Evolutionary conservation across 2,113 vertebrate species (phyloP).

Genomic region (Gasterosteus aculeatus): DNA sequence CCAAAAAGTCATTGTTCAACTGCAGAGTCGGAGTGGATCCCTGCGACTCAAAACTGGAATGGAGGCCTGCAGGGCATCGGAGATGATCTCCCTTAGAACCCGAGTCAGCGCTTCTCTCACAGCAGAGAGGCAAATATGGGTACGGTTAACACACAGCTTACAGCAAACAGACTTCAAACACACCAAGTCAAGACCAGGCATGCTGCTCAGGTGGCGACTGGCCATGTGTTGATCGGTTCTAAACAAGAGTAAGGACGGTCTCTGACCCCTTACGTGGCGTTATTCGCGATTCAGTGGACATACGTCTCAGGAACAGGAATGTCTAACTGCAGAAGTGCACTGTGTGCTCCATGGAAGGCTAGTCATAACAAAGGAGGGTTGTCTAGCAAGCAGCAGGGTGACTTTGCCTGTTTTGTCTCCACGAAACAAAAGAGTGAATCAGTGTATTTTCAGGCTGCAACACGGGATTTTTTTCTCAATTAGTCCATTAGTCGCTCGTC

Average conservation of each 20-base stretch:
- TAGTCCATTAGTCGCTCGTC: not conserved
- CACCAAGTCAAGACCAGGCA: constrained; percentile 60
- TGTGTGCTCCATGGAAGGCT: constrained; percentile 22
- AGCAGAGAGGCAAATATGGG: constrained; percentile 46
- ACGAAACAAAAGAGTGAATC: constrained; percentile 8
- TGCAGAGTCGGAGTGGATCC: constrained; percentile 6
- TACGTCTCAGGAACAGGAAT: constrained; percentile 27
- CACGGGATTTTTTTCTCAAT: not conserved
- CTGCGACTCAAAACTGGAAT: constrained; percentile 42
- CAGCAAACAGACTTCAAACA: constrained; percentile 65
- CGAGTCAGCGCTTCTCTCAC: constrained; percentile 41
- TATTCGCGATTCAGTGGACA: constrained; percentile 17
- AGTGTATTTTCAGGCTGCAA: not conserved
- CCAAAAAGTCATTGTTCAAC: not conserved
- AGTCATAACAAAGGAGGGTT: constrained; percentile 41
- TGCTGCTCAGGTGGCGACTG: constrained; percentile 32
- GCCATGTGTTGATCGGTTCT: constrained; percentile 32
- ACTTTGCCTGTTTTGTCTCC: not conserved
- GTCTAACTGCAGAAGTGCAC: constrained; percentile 46
- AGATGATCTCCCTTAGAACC: constrained; percentile 13
- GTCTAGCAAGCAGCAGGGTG: constrained; percentile 3
- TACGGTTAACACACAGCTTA: constrained; percentile 47
- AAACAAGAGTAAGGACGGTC: constrained; percentile 19
- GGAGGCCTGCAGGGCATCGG: constrained; percentile 36
- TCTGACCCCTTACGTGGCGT: constrained; percentile 12